Conservation (phyloP, 2,888 invertebrate genomes). For the Eristalinus aeneus region DNA sequence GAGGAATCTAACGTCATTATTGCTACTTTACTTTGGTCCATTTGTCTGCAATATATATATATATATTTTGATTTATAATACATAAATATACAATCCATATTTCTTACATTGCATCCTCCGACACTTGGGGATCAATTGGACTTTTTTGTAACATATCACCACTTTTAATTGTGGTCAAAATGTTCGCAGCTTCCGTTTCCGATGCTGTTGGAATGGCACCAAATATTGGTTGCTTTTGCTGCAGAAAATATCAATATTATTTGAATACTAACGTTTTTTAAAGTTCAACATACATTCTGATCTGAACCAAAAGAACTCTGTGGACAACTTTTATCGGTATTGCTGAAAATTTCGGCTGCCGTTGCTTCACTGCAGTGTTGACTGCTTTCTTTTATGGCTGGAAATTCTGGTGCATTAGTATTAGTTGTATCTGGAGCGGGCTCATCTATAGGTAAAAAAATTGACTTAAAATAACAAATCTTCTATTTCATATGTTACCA, state of each 20-base stretch:
- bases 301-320: slow-evolving; percentile 14
- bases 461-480: neutral
- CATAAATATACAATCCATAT: neutral
- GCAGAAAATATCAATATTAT: neutral
- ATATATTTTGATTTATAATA: neutral
- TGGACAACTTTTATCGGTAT: slow-evolving; percentile 55
- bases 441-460: slow-evolving; percentile 20
- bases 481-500: slow-evolving; percentile 15
- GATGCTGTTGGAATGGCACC: slow-evolving; percentile 74
- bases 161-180: slow-evolving; percentile 78
- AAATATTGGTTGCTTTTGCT: slow-evolving; percentile 33
- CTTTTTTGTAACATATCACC: slow-evolving; percentile 73
- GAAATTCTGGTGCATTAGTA: slow-evolving; percentile 8
- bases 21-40: slow-evolving; percentile 45
- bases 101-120: slow-evolving; percentile 50
- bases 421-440: slow-evolving; percentile 44
- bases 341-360: slow-evolving; percentile 74
- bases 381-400: slow-evolving; percentile 19
- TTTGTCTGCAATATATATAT: slow-evolving; percentile 5
- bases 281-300: neutral
- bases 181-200: slow-evolving; percentile 79
- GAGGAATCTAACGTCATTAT: slow-evolving; percentile 34
- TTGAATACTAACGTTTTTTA: neutral
- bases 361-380: slow-evolving; percentile 56
- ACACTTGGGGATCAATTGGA: slow-evolving; percentile 13